Evolutionary conservation across 2,113 vertebrate genomes (phyloP).

Genomic region (Mesembrinibis cayennensis): DNA sequence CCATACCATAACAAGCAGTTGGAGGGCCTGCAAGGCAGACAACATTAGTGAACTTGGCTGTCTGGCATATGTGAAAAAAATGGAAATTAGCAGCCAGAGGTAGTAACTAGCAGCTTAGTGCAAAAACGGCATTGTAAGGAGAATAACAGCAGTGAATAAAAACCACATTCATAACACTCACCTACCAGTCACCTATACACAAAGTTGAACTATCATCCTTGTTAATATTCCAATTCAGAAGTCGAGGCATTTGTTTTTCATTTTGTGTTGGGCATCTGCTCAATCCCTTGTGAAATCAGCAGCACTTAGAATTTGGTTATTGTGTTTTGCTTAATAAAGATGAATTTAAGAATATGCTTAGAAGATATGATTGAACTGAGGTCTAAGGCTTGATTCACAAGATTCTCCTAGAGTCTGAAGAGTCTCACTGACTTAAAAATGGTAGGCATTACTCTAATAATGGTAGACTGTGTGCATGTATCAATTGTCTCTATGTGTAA

Average conservation of each 20-base stretch:
- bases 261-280: fast-evolving
- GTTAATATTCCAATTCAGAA: neutral
- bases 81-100: neutral
- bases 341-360: neutral
- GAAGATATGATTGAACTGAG: neutral
- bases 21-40: neutral
- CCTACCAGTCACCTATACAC: neutral
- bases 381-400: neutral
- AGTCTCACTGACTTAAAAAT: neutral
- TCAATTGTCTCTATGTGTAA: neutral
- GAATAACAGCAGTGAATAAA: neutral
- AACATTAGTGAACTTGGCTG: neutral
- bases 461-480: neutral
- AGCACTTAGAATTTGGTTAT: neutral
- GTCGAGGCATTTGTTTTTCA: neutral
- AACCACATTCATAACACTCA: fast-evolving
- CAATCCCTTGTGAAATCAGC: neutral
- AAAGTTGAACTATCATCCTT: neutral
- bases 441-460: neutral
- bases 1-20: neutral
- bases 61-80: neutral
- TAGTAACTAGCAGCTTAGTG: neutral
- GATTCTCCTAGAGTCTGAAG: neutral
- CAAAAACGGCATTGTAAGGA: neutral
- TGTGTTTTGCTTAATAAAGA: neutral